Evolutionary conservation across 2,888 invertebrate genomes (phyloP), one percentile per base, ranked within the genome.

Genomic region (Augiades crinisus): DNA sequence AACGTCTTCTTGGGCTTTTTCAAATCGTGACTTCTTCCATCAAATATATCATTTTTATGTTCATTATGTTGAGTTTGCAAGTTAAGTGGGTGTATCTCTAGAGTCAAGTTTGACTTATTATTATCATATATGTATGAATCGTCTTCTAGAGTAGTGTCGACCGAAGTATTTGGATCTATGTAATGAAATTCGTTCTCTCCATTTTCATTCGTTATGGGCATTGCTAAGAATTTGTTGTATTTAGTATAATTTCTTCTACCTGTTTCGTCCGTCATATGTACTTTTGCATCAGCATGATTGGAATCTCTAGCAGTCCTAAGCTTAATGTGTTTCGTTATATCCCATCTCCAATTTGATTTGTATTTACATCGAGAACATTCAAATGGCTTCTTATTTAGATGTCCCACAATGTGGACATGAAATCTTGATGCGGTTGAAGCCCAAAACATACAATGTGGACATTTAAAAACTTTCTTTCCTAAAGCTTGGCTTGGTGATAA

Each of bases 261-360:
- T 30, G 96, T 96, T 82, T 97, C 96, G 75, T 97, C 97, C 43
- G 96, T 97, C 94, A 97, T 95, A 50, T 97, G 89, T 36, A 97
- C 96, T 80, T 94, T 94, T 43, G 95, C 95, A 57, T 92, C 92
- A 66, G 93, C 92, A 78, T 97, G 97, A 41, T 93, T 93, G 44
- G 94, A 94, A 84, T 96, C 97, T 58, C 96, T 91, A 14, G 95
- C 95, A 5, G 95, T 95, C 88, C 97, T 97, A 66, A 97, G 90
- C 69, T 96, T 95, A 60, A 98, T 98, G 79, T 99, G 99, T 78
- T 98, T 97, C 17, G 97, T 96, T 55, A 98, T 97, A 84, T 98
- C 98, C 96, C 98, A 98, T 59, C 98, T 93, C 98, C 98, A 98
- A 75, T 98, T 98, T 19, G 98, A 98, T 64, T 96, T 94, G 74